phyloP scores from a whole-genome alignment of 2,113 vertebrate species.

The Micronisus gabar region DNA sequence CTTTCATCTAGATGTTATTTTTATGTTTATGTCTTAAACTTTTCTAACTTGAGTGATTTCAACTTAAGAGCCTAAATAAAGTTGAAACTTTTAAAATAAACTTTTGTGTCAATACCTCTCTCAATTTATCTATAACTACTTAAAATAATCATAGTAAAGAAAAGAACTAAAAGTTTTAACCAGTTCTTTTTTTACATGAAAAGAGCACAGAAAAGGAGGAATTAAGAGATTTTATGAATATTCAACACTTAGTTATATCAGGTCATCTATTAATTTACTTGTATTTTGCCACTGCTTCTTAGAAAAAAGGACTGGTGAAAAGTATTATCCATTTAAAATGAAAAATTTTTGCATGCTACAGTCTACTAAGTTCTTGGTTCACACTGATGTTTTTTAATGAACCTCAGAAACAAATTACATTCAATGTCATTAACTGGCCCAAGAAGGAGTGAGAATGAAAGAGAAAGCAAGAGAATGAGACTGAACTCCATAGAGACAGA shows the following conservation, averaged over 20 bases:
- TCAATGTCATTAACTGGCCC: neutral
- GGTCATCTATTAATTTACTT: neutral
- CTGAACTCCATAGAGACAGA: neutral
- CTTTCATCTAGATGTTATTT: neutral
- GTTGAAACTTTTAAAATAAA: neutral
- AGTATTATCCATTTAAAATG: neutral
- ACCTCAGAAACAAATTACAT: neutral
- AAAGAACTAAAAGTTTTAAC: neutral
- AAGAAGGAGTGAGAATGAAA: neutral
- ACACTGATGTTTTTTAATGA: neutral
- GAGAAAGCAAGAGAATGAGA: neutral
- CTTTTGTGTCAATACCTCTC: neutral
- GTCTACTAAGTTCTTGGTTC: neutral
- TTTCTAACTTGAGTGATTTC: neutral
- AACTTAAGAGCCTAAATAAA: neutral
- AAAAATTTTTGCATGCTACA: neutral
- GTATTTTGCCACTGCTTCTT: neutral
- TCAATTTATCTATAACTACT: neutral
- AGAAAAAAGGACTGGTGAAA: neutral
- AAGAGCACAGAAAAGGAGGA: rapidly evolving
- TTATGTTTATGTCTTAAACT: neutral
- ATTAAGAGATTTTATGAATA: neutral
- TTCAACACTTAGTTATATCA: neutral
- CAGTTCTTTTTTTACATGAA: neutral
- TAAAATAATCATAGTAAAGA: neutral